Percentiles rank a stretch among this genome's conserved stretches.
Evolutionary conservation across 2,888 invertebrate species (phyloP).

Genomic region (Epistrophe grossulariae): DNA sequence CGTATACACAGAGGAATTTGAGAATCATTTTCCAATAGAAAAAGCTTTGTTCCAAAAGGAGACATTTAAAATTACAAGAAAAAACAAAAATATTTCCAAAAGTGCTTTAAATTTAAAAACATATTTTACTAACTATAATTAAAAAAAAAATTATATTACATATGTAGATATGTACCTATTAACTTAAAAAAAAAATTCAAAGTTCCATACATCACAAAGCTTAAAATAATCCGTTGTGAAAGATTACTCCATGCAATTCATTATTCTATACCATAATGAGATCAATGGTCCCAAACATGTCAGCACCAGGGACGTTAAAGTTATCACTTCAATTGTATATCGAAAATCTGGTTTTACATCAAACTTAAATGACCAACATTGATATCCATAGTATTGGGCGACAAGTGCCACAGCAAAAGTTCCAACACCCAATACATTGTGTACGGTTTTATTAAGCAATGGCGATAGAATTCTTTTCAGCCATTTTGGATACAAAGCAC

Average conservation of each 20-base stretch:
- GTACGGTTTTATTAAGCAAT: constrained; percentile 81
- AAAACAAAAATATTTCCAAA: too few relatives aligned
- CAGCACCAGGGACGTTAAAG: constrained; percentile 79
- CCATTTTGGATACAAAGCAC: constrained; percentile 79
- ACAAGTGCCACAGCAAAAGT: constrained; percentile 81
- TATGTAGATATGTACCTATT: too few relatives aligned
- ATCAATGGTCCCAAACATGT: constrained; percentile 80
- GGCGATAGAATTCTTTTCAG: constrained; percentile 79
- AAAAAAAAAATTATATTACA: too few relatives aligned
- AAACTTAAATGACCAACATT: constrained; percentile 79
- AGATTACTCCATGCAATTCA: constrained; percentile 41
- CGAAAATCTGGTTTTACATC: constrained; percentile 76
- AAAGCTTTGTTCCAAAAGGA: too few relatives aligned
- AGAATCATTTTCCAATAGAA: too few relatives aligned
- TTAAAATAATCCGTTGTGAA: neutral
- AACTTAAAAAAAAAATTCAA: too few relatives aligned
- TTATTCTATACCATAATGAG: constrained; percentile 78
- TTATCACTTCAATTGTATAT: constrained; percentile 80
- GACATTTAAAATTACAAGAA: too few relatives aligned
- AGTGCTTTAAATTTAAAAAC: too few relatives aligned
- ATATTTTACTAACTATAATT: too few relatives aligned
- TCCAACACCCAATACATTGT: constrained; percentile 80
- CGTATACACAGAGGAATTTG: too few relatives aligned
- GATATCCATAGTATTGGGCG: constrained; percentile 81
- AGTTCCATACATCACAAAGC: too few relatives aligned